These are phyloP conservation scores for Horisme vitalbata DNA, from an alignment of 2,888 invertebrate species.

Conservation along the genomic window DNA sequence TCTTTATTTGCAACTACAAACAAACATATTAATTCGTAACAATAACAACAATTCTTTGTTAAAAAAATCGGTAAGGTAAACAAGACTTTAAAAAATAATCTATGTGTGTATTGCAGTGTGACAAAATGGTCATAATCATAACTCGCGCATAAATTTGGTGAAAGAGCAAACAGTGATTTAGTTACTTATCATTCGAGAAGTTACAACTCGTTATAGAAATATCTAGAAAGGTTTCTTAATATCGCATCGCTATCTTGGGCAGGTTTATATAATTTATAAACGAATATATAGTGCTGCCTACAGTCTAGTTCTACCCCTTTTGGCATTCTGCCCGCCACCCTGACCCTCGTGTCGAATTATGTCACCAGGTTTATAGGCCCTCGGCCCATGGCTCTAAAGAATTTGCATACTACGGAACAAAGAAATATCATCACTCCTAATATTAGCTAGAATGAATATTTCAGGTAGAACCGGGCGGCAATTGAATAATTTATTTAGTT, in stretches of 20 bases:
- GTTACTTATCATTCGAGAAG: no score
- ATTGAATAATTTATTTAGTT: conserved; percentile 21
- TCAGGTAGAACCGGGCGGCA: conserved; percentile 11
- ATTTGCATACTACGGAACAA: conserved; percentile 1
- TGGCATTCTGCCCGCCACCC: conserved; percentile 24
- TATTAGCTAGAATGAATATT: conserved; percentile 17
- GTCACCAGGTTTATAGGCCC: conserved; percentile 16
- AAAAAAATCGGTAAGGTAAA: no score
- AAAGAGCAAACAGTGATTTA: no score
- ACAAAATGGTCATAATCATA: no score
- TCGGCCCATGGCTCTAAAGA: conserved; percentile 6
- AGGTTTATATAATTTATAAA: neutral
- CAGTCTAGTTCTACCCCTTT: conserved; percentile 16
- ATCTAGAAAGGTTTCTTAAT: no score
- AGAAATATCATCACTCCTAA: conserved; percentile 2
- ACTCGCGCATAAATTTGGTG: no score
- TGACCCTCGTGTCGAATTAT: conserved; percentile 20
- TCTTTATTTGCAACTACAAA: no score
- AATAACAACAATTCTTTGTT: no score
- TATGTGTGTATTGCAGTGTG: no score
- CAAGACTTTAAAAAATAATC: no score
- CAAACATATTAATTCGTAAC: no score
- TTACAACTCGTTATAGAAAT: no score
- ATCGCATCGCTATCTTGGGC: neutral
- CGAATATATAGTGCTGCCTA: neutral